These are phyloP conservation scores for Schizotus pectinicornis DNA, from an alignment of 2,888 invertebrate genomes.

Conservation along the genomic window DNA sequence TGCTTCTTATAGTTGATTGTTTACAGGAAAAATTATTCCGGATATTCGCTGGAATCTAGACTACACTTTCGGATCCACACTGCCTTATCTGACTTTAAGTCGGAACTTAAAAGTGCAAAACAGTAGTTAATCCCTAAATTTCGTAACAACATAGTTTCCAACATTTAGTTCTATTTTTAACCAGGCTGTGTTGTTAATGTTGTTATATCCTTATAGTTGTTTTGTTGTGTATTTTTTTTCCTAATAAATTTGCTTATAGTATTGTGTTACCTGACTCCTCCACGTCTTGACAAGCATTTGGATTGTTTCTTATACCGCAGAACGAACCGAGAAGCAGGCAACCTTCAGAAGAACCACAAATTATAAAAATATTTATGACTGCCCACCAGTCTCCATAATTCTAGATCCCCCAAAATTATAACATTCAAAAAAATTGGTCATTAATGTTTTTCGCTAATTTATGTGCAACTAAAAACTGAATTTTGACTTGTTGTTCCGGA, in stretches of 20 bases:
- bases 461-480: background rate
- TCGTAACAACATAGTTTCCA: conserved; percentile 7
- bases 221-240: conserved; percentile 23
- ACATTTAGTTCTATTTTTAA: background rate
- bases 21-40: conserved; percentile 84
- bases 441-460: conserved; percentile 21
- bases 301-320: no score
- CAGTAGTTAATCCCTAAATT: background rate
- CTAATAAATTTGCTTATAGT: conserved; percentile 22
- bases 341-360: no score
- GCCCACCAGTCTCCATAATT: no score
- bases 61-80: conserved; percentile 90
- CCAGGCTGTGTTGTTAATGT: conserved; percentile 35
- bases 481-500: no score
- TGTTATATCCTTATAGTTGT: conserved; percentile 18
- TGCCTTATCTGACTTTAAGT: conserved; percentile 62
- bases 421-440: no score
- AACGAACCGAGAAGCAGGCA: no score
- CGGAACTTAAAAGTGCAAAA: conserved; percentile 39
- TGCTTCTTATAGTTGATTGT: conserved; percentile 12
- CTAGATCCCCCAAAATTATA: no score
- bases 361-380: no score
- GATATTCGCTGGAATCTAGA: conserved; percentile 86
- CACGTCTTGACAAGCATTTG: no score
- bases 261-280: no score